A percentile compares a stretch with the other conserved stretches of the same genome.
Evolutionary conservation across 2,888 invertebrate species (phyloP).

Genomic region (Dorcus parallelipipedus): DNA sequence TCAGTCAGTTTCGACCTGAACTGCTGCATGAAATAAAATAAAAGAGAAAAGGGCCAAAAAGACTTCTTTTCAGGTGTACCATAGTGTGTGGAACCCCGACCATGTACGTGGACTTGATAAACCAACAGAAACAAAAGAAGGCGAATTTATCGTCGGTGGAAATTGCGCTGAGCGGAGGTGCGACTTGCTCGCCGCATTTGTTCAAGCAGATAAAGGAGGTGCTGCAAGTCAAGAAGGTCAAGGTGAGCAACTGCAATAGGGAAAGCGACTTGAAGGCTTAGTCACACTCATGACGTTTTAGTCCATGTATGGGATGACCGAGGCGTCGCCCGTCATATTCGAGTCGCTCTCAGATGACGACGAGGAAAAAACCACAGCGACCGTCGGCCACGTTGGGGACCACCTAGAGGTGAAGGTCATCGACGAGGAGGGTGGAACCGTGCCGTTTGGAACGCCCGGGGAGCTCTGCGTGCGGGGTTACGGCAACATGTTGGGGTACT

Average conservation of each 20-base stretch:
- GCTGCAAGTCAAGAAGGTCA: constrained; percentile 50
- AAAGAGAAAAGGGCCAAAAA: no score
- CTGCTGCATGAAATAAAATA: no score
- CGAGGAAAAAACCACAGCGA: constrained; percentile 46
- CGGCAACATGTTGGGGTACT: constrained; percentile 76
- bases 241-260: constrained; percentile 42
- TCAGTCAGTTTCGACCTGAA: no score
- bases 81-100: constrained; percentile 78
- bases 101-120: constrained; percentile 77
- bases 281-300: constrained; percentile 30
- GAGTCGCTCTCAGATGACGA: constrained; percentile 52
- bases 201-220: constrained; percentile 52
- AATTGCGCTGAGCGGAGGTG: constrained; percentile 67
- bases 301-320: constrained; percentile 61
- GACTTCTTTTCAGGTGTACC: constrained; percentile 57
- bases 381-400: constrained; percentile 56
- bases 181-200: constrained; percentile 64
- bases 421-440: constrained; percentile 59
- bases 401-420: constrained; percentile 64
- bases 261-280: no score
- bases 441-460: constrained; percentile 68
- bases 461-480: constrained; percentile 76
- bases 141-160: constrained; percentile 49
- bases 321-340: constrained; percentile 54
- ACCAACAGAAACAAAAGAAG: constrained; percentile 49